Evolutionary conservation across 2,797 vertebrate species (phyloP).

Genomic region (Leptoclinus maculatus): DNA sequence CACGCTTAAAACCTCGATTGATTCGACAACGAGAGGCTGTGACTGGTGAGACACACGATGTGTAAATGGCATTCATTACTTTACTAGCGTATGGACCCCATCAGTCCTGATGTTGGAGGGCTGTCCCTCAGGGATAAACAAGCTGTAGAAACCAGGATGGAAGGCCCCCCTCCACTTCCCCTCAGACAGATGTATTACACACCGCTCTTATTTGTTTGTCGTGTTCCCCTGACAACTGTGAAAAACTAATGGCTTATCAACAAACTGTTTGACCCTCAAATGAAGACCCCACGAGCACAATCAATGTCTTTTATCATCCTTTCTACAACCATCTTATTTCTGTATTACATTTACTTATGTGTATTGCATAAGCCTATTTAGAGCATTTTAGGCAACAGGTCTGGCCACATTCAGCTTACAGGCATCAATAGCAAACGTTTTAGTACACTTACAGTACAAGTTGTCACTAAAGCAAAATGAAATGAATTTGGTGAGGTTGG

Average conservation of each 20-base stretch:
- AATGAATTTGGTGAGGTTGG: neutral
- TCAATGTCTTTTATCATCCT: neutral
- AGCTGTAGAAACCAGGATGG: slow-evolving; percentile 51
- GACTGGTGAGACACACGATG: slow-evolving; percentile 57
- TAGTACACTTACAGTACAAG: neutral
- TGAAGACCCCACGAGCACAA: neutral
- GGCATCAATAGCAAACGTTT: neutral
- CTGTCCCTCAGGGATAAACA: slow-evolving; percentile 49
- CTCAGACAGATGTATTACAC: slow-evolving; percentile 44
- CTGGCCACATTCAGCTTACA: neutral
- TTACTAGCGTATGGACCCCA: slow-evolving; percentile 50
- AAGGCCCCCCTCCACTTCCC: slow-evolving; percentile 29
- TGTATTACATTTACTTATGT: neutral
- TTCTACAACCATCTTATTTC: neutral
- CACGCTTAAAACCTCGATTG: neutral
- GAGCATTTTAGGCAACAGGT: neutral
- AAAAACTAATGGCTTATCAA: neutral
- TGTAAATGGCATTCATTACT: slow-evolving; percentile 55
- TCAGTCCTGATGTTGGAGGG: slow-evolving; percentile 45
- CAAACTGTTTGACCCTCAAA: neutral
- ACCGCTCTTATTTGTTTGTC: slow-evolving; percentile 35
- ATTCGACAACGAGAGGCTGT: slow-evolving; percentile 22
- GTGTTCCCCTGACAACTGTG: neutral
- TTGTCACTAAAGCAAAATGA: neutral
- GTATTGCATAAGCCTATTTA: neutral